These are phyloP conservation scores for Drosophila borealis DNA, from an alignment of 2,888 invertebrate species.

Conservation along the genomic window DNA sequence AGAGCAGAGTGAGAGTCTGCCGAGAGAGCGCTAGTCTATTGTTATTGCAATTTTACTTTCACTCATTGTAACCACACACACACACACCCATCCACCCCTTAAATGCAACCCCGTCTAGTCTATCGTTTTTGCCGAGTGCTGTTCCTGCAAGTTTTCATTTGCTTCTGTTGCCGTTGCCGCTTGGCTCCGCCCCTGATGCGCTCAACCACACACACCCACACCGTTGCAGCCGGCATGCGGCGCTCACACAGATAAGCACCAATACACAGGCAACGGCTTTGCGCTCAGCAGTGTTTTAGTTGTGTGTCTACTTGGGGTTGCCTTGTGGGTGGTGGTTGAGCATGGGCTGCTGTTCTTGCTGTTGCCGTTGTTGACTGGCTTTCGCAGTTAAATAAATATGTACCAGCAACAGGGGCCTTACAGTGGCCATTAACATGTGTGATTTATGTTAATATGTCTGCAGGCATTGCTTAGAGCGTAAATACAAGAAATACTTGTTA, in stretches of 20 bases:
- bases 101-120: slow-evolving; percentile 42
- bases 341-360: slow-evolving; percentile 5
- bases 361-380: slow-evolving; percentile 21
- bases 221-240: slow-evolving; percentile 9
- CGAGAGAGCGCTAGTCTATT: slow-evolving; percentile 16
- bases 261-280: slow-evolving; percentile 32
- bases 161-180: slow-evolving; percentile 39
- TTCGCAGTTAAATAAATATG: slow-evolving; percentile 33
- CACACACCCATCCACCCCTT: slow-evolving; percentile 14
- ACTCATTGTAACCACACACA: slow-evolving; percentile 8
- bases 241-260: slow-evolving; percentile 80
- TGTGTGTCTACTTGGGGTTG: slow-evolving; percentile 30
- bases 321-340: slow-evolving; percentile 53
- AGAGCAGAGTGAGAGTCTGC: slow-evolving; percentile 6
- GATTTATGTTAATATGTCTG: slow-evolving; percentile 25
- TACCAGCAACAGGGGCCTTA: slow-evolving; percentile 18
- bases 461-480: slow-evolving; percentile 2
- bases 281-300: slow-evolving; percentile 9
- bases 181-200: slow-evolving; percentile 76
- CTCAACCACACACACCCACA: slow-evolving; percentile 30
- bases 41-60: slow-evolving; percentile 15
- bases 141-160: slow-evolving; percentile 42
- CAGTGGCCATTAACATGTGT: slow-evolving; percentile 24
- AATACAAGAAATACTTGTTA: neutral
- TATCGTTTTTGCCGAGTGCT: neutral